A percentile compares a stretch with the other conserved stretches of the same genome.
Evolutionary conservation across 2,113 vertebrate species (phyloP).

Genomic region (Sakesphorus luctuosus): DNA sequence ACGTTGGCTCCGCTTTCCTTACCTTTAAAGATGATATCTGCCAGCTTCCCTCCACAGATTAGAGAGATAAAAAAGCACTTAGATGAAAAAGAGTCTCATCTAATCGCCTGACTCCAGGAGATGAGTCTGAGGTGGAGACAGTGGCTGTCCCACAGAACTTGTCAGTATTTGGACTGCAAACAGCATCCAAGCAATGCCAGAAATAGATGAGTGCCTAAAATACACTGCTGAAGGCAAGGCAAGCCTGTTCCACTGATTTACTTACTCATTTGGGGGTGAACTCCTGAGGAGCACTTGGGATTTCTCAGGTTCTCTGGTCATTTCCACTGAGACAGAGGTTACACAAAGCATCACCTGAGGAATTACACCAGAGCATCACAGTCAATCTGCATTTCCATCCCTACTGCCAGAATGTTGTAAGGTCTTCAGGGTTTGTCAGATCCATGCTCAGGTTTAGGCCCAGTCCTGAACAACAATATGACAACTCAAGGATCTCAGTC

Average conservation of each 20-base stretch:
- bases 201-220: neutral
- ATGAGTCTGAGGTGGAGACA: neutral
- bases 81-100: constrained; percentile 30
- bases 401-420: neutral
- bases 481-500: neutral
- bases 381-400: neutral
- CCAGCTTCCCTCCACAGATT: neutral
- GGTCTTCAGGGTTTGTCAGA: neutral
- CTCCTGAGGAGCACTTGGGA: neutral
- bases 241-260: neutral
- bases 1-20: constrained; percentile 2
- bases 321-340: neutral
- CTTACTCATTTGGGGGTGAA: neutral
- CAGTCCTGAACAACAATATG: neutral
- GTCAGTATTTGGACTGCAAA: neutral
- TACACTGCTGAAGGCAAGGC: neutral
- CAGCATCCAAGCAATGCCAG: neutral
- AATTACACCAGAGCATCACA: neutral
- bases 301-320: neutral
- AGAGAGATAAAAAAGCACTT: constrained; percentile 37
- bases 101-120: neutral
- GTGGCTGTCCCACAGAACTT: neutral
- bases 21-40: constrained; percentile 20
- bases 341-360: neutral
- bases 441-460: neutral